Evolutionary conservation across 2,797 vertebrate species (phyloP), one percentile per base, ranked within the genome.

Genomic region (Echeneis naucrates): DNA sequence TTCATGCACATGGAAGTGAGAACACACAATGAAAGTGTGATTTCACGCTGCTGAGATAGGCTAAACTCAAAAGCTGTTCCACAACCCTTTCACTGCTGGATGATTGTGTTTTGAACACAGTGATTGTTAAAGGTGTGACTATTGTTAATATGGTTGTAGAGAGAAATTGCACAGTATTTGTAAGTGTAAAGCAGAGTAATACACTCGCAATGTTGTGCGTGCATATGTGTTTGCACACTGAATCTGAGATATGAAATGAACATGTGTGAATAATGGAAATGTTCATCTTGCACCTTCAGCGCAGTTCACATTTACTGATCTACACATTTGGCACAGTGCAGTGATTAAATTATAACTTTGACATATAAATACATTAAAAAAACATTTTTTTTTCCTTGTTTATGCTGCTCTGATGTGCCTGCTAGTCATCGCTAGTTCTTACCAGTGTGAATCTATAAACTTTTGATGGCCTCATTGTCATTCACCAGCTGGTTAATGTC

Each of bases 41-140:
- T 77, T 92, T 93, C 89, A 91, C 90, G 91, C 91, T 89, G 90
- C 92, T 93, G 89, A 93, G 87, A 89, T 64, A 81, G 89, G 83
- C 87, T 90, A 89, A 92, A 90, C 74, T 85, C 81, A 82, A 88
- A 91, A 88, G 78, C 84, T 89, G 83, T 74, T 87, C 77, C 59
- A 63, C 74, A 80, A 92, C 88, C 84, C 87, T 88, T 88, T 90
- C 78, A 71, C 45, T 83, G 80, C 87, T 87, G 83, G 82, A 83
- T 60, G 42, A 77, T 30, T 37, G 44, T 56, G 27, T 26, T 56
- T 52, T 77, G 69, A 85, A 77, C 56, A 68, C 60, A 68, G 61
- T 48, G 78, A 58, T 66, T 74, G 60, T 76, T 81, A 51, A 85
- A 85, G 72, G 84, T 88, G 83, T 64, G 83, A 91, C 82, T 78